These are phyloP conservation scores for Pterois miles DNA, from an alignment of 2,797 vertebrate genomes.

Conservation along the genomic window DNA sequence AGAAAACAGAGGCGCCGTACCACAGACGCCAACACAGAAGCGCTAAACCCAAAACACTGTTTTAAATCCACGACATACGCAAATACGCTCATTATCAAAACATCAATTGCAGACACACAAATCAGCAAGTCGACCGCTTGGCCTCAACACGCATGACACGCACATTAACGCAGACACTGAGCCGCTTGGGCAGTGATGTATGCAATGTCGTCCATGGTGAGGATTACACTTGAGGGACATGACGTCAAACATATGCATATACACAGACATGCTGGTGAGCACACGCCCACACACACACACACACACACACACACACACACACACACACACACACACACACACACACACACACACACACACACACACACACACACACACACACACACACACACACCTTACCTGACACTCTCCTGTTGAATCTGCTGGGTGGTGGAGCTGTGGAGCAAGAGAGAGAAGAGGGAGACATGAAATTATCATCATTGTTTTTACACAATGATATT, in stretches of 20 bases:
- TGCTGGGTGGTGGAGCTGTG: constrained; percentile 91
- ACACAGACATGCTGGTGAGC: neutral
- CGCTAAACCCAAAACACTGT: constrained; percentile 50
- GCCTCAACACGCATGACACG: constrained; percentile 19
- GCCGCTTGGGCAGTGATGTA: constrained; percentile 45
- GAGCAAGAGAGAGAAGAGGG: constrained; percentile 55
- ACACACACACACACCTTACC: constrained; percentile 81
- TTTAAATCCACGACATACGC: constrained; percentile 20
- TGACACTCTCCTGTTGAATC: constrained; percentile 96
- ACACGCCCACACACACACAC: constrained; percentile 22
- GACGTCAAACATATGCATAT: constrained; percentile 71
- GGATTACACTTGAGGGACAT: constrained; percentile 65
- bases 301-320: constrained; percentile 25
- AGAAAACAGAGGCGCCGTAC: constrained; percentile 52
- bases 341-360: constrained; percentile 22
- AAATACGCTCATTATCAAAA: constrained; percentile 34
- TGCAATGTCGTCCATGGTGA: constrained; percentile 37
- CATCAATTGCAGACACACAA: constrained; percentile 20
- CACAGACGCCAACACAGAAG: constrained; percentile 30
- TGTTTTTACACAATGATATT: constrained; percentile 34
- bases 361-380: constrained; percentile 31
- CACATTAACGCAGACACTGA: constrained; percentile 24
- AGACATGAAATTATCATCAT: constrained; percentile 34
- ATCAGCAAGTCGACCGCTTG: neutral
- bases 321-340: constrained; percentile 37